Conservation (phyloP, 1,140 invertebrate genomes). For the Aporrectodea caliginosa region DNA sequence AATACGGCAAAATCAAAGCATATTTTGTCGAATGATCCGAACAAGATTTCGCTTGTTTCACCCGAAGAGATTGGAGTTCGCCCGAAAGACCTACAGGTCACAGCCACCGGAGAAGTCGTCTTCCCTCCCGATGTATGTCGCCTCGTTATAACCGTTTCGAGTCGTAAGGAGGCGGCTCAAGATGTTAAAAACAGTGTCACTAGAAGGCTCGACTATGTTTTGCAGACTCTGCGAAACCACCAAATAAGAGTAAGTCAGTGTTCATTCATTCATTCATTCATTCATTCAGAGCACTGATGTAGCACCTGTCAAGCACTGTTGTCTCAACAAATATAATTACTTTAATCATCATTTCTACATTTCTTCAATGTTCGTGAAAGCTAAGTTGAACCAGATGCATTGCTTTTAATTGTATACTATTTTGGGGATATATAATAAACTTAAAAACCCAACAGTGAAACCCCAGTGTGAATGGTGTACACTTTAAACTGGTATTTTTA, state of each 20-base stretch:
- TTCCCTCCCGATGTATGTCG: conserved; percentile 47
- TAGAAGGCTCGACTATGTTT: conserved; percentile 48
- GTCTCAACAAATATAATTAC: background rate
- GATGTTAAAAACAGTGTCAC: conserved; percentile 51
- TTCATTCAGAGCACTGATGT: background rate
- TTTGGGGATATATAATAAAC: no score
- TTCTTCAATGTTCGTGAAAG: no score
- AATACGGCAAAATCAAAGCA: no score
- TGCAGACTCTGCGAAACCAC: conserved; percentile 48
- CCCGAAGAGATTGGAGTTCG: no score
- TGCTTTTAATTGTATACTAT: no score
- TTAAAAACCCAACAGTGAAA: no score
- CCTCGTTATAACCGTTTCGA: conserved; percentile 41
- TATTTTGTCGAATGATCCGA: no score
- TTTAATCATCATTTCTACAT: no score
- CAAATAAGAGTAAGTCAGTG: conserved; percentile 35
- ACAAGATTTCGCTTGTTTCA: no score
- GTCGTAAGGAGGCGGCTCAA: conserved; percentile 44
- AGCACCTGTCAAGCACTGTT: background rate
- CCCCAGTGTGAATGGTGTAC: no score
- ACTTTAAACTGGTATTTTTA: no score
- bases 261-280: background rate
- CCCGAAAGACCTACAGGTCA: conserved; percentile 43
- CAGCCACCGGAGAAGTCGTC: conserved; percentile 46
- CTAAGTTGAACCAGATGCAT: no score